A percentile compares a stretch with the other conserved stretches of the same genome.
phyloP scores from a whole-genome alignment of 1,140 invertebrate species.

The Rhopalosiphum maidis region DNA sequence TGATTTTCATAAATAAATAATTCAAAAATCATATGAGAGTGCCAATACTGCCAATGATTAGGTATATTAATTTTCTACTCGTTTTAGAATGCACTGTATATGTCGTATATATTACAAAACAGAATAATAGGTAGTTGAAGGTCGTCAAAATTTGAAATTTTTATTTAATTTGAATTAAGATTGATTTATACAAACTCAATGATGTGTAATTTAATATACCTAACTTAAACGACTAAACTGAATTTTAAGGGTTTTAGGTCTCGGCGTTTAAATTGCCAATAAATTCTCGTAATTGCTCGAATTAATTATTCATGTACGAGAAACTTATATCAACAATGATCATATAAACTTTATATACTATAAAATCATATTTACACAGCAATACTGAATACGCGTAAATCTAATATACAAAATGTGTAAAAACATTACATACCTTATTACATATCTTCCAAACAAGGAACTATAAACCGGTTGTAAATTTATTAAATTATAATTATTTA shows the following conservation, averaged over 20 bases:
- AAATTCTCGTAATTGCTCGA: not conserved
- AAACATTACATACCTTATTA: not conserved
- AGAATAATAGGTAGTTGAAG: not conserved
- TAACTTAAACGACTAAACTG: not conserved
- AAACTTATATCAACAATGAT: not conserved
- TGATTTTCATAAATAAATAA: not conserved
- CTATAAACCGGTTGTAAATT: constrained; percentile 28
- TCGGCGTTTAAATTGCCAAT: not conserved
- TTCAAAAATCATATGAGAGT: no score
- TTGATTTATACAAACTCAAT: not conserved
- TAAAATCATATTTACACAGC: not conserved
- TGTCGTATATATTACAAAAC: no score
- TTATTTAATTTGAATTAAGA: not conserved
- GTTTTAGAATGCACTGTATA: no score
- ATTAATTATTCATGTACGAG: not conserved
- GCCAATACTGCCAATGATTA: no score
- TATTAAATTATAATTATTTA: constrained; percentile 44
- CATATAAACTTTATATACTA: not conserved
- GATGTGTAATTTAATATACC: not conserved
- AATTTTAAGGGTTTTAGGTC: not conserved
- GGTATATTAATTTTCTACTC: no score
- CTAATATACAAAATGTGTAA: not conserved
- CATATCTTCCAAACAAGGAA: not conserved
- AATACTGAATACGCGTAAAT: not conserved
- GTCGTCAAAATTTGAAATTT: not conserved